Evolutionary conservation across 1,140 invertebrate species (phyloP), one percentile per base, ranked within the genome.

Genomic region (Leptopilina boulardi): DNA sequence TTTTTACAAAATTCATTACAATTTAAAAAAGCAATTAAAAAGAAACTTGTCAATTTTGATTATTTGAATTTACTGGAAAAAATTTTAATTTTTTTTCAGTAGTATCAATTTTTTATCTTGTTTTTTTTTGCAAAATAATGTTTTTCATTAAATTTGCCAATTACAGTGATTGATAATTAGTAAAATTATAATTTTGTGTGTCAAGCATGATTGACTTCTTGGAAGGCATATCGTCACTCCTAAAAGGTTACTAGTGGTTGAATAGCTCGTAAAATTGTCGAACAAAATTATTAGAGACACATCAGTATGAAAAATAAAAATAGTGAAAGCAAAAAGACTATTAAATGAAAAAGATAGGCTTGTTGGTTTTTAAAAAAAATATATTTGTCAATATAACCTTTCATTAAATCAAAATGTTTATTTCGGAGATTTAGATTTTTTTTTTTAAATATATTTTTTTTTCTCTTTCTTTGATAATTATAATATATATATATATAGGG

Each of bases 251-350:
- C 47, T 51, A 8, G 5, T 51, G 47, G 18, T n/a, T 18, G 47
- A 51, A 51, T 51, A 51, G 47, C 47, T 51, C 47, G 15, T 51
- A 51, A 51, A 51, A 51, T 51, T 51, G 15, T 18, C 18, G 15
- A 51, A 51, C 47, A 51, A 51, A 51, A 51, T 18, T 51, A 51
- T 51, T 51, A n/a, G 47, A 51, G 47, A 51, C 47, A 51, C 47
- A n/a, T 44, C 42, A 44, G n/a, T n/a, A 18, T 51, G 18, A n/a
- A 51, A 51, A n/a, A n/a, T n/a, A n/a, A n/a, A 51, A 51, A 51
- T 51, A 51, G 47, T 18, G n/a, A 51, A 51, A 51, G 47, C 47
- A 51, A 51, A 51, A 51, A 18, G 47, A 51, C 15, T 51, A n/a
- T 51, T n/a, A 51, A 51, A 18, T 18, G n/a, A 51, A 18, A 51